These are phyloP conservation scores for Acanthacorydalis orientalis DNA, from an alignment of 2,888 invertebrate species.

Conservation along the genomic window DNA sequence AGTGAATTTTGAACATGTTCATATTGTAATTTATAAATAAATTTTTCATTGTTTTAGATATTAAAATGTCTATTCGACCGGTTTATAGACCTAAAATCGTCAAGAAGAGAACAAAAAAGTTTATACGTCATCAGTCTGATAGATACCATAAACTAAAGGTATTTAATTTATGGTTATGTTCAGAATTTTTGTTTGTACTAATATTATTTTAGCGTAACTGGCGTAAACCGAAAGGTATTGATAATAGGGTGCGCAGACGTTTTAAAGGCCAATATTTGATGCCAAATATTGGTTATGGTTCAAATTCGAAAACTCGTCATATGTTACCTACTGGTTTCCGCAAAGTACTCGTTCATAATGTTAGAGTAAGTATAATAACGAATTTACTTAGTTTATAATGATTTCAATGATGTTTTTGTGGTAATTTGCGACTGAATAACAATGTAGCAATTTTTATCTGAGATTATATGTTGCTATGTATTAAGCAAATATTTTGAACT, in stretches of 20 bases:
- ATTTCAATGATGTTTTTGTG: slow-evolving; percentile 20
- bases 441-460: slow-evolving; percentile 18
- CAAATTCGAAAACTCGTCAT: slow-evolving; percentile 84
- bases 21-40: too few species aligned
- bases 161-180: slow-evolving; percentile 15
- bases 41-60: slow-evolving; percentile 11
- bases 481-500: neutral
- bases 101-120: slow-evolving; percentile 96
- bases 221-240: slow-evolving; percentile 99
- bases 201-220: slow-evolving; percentile 63
- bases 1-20: too few species aligned
- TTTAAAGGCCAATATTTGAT: slow-evolving; percentile 99
- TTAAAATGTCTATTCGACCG: slow-evolving; percentile 76
- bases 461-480: slow-evolving; percentile 7
- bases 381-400: slow-evolving; percentile 1
- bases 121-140: slow-evolving; percentile 97
- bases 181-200: slow-evolving; percentile 6
- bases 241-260: slow-evolving; percentile 95
- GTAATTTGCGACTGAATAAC: slow-evolving; percentile 27
- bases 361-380: slow-evolving; percentile 38
- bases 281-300: slow-evolving; percentile 99
- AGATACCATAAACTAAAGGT: slow-evolving; percentile 92
- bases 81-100: slow-evolving; percentile 79
- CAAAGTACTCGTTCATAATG: slow-evolving; percentile 83
- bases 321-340: slow-evolving; percentile 96